A percentile compares a stretch with the other conserved stretches of the same genome.
Conservation (phyloP, 2,797 vertebrate genomes). For the Botia almorhae region DNA sequence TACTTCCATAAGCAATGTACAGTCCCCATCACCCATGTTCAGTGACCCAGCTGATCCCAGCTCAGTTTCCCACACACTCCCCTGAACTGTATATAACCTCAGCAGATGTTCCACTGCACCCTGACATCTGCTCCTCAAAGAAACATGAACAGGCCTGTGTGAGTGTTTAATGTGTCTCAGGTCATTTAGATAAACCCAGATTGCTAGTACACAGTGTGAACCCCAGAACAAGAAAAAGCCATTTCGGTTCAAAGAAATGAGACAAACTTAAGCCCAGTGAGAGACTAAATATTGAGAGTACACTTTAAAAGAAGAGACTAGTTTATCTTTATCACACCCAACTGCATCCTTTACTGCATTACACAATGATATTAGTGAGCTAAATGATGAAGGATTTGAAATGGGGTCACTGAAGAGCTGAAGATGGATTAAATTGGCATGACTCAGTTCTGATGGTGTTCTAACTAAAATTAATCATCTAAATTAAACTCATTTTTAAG, state of each 20-base stretch:
- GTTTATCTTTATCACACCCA: neutral
- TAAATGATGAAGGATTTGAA: neutral
- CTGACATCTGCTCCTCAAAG: neutral
- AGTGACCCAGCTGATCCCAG: neutral
- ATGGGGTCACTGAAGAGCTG: neutral
- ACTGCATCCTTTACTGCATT: neutral
- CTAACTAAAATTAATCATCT: neutral
- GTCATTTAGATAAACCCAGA: neutral
- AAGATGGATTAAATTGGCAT: neutral
- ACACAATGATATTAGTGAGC: neutral
- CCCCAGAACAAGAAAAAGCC: neutral
- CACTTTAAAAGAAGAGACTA: neutral
- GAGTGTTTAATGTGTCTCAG: constrained; percentile 7
- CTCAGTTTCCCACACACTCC: neutral
- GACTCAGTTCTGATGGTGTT: neutral
- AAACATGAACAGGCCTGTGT: neutral
- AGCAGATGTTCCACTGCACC: constrained; percentile 5
- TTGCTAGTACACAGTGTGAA: neutral
- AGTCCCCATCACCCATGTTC: neutral
- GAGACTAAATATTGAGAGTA: neutral
- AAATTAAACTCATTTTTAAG: too few species aligned
- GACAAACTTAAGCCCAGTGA: neutral
- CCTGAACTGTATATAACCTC: constrained; percentile 3
- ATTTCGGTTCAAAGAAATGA: neutral
- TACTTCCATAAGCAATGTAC: neutral